Evolutionary conservation across 2,113 vertebrate species (phyloP).

Genomic region (Platichthys flesus): DNA sequence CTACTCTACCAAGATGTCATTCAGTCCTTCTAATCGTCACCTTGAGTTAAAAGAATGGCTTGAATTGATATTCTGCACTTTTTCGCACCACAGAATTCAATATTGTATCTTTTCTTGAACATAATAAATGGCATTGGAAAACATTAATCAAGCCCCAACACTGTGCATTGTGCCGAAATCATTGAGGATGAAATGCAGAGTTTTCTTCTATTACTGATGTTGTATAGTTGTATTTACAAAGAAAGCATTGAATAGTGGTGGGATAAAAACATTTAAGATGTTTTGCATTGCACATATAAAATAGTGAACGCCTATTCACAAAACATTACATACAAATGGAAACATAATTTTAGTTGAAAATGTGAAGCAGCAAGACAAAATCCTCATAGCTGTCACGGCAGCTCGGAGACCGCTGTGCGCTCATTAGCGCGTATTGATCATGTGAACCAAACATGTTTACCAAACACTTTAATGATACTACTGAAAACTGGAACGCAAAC

Average conservation of each 20-base stretch:
- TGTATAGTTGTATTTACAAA: neutral
- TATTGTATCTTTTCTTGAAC: neutral
- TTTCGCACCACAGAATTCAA: neutral
- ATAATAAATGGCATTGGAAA: neutral
- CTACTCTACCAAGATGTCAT: neutral
- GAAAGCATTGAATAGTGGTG: neutral
- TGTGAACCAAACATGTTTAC: constrained; percentile 62
- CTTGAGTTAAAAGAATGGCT: constrained; percentile 12
- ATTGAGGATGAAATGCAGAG: neutral
- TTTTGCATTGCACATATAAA: neutral
- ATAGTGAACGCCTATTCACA: neutral
- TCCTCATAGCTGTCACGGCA: neutral
- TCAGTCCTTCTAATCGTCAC: neutral
- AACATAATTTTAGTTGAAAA: neutral
- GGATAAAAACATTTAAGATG: neutral
- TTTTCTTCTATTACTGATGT: neutral
- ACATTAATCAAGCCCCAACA: neutral
- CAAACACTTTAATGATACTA: constrained; percentile 60
- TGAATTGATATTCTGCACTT: neutral
- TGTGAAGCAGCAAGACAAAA: neutral
- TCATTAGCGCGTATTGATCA: constrained; percentile 65
- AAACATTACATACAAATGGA: neutral
- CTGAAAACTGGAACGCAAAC: constrained; percentile 61
- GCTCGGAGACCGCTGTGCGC: neutral
- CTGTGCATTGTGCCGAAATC: neutral